Conservation (phyloP, 2,888 invertebrate species). For the Archaeoteleia sp. region DNA sequence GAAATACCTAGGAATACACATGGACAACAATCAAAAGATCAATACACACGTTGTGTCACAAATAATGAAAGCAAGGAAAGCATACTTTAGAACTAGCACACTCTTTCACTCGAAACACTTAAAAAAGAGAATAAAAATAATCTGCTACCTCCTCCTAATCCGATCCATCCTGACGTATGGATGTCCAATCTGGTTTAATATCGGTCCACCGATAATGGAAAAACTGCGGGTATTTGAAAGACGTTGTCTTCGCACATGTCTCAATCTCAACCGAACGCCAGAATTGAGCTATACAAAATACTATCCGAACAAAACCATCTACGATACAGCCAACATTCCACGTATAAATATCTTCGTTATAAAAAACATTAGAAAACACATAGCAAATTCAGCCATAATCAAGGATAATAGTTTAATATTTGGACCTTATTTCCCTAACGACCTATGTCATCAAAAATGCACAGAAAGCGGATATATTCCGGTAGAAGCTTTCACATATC, state of each 20-base stretch:
- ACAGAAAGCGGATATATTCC: slow-evolving; percentile 28
- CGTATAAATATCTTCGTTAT: slow-evolving; percentile 15
- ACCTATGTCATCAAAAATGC: too few species aligned
- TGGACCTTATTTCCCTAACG: neutral
- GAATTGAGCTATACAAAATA: slow-evolving; percentile 15
- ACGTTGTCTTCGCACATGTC: slow-evolving; percentile 24
- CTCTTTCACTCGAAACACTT: slow-evolving; percentile 47
- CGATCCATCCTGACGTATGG: slow-evolving; percentile 49
- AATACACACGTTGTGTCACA: slow-evolving; percentile 32
- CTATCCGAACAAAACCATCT: slow-evolving; percentile 8
- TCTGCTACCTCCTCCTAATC: slow-evolving; percentile 34
- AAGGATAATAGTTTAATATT: slow-evolving; percentile 1
- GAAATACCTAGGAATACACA: slow-evolving; percentile 49
- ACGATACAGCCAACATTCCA: slow-evolving; percentile 3
- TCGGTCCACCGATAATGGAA: slow-evolving; percentile 30
- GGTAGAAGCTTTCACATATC: slow-evolving; percentile 15
- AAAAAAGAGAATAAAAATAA: slow-evolving; percentile 19
- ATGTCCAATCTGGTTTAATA: slow-evolving; percentile 31
- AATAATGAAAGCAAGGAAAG: slow-evolving; percentile 48
- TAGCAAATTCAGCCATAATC: neutral
- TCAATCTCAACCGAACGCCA: slow-evolving; percentile 3
- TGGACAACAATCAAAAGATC: slow-evolving; percentile 37
- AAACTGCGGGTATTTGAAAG: slow-evolving; percentile 28
- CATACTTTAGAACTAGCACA: slow-evolving; percentile 17
- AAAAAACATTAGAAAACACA: slow-evolving; percentile 9